These are phyloP conservation scores for Rhyacophila evoluta DNA, from an alignment of 2,888 invertebrate species.

Conservation along the genomic window DNA sequence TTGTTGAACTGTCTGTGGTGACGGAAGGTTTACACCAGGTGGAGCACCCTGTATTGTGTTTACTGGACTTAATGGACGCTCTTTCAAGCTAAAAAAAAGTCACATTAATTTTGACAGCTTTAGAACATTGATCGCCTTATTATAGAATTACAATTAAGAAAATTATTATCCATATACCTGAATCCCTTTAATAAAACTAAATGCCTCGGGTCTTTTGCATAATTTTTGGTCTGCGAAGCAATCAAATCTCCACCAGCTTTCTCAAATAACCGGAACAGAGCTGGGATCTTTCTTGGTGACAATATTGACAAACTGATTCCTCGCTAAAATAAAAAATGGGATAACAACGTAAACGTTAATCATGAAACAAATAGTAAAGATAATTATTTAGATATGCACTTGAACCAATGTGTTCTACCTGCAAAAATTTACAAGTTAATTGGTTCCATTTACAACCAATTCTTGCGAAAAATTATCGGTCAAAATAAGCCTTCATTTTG, in stretches of 20 bases:
- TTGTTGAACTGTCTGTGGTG: constrained; percentile 49
- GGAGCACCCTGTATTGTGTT: constrained; percentile 65
- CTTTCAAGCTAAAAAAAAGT: constrained; percentile 57
- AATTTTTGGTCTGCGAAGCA: constrained; percentile 86
- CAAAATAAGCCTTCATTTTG: too few species aligned
- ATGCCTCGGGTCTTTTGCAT: constrained; percentile 89
- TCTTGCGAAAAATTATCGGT: too few species aligned
- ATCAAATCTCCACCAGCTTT: constrained; percentile 89
- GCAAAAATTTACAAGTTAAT: too few species aligned
- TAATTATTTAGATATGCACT: too few species aligned
- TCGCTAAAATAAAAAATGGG: constrained; percentile 70
- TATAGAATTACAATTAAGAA: too few species aligned
- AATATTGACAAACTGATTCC: constrained; percentile 89
- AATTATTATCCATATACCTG: constrained; percentile 70
- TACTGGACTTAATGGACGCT: constrained; percentile 75
- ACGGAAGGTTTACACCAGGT: constrained; percentile 43
- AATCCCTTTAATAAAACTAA: constrained; percentile 82
- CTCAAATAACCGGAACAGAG: constrained; percentile 88
- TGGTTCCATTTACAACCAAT: too few species aligned
- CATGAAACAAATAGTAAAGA: too few species aligned
- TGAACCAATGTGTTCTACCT: too few species aligned
- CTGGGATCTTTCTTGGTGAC: constrained; percentile 89
- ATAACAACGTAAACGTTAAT: too few species aligned
- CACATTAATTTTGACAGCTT: too few species aligned
- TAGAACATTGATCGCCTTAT: too few species aligned